Base-by-base conservation (phyloP, 37 sponge, comb jelly and placozoan species). In the Haliclona indistincta region DNA sequence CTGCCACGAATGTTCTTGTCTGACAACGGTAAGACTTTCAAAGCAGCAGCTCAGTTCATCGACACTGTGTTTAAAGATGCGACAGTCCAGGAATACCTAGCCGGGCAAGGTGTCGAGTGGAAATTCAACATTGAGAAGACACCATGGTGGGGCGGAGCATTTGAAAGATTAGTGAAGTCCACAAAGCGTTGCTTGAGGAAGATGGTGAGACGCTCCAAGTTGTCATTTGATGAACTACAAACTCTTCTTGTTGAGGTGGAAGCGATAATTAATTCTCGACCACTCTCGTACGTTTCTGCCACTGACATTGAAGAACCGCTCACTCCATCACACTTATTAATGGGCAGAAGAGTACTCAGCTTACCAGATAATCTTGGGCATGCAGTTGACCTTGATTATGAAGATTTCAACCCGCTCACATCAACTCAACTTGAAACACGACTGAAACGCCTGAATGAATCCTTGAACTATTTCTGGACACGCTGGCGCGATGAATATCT, bases 21-120 rank as follows among this genome's bases (percentile, higher is more conserved):
- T 36, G 67, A 66, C n/a, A 66, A 66, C 34, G 67, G 67, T 3
- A 70, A 70, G 10, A 28, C 63, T 20, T 47, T 47, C 15, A 47
- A 47, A 47, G 10, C 51, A 47, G 51, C 51, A 47, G 51, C 51
- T 17, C 10, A 47, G 51, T 10, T 47, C 15, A 47, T 47, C n/a
- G n/a, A n/a, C 5, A 55, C 56, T 6, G 56, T 55, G 23, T 55
- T 55, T 28, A 55, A 55, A 4, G 56, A 55, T 28, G 56, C 23
- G 28, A 55, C 56, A 29, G 56, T 55, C 28, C 56, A 28, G 28
- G 56, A 55, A 55, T 55, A 55, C 28, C 56, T 55, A 4, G 23
- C 56, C 56, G 28, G 28, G 28, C 23, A 28, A 28, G 56, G 56
- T 29, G 56, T 55, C 3, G 28, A 55, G 34, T 64, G 65, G 65